Conservation (phyloP, 2,113 vertebrate species). For the Zosterops hypoxanthus region DNA sequence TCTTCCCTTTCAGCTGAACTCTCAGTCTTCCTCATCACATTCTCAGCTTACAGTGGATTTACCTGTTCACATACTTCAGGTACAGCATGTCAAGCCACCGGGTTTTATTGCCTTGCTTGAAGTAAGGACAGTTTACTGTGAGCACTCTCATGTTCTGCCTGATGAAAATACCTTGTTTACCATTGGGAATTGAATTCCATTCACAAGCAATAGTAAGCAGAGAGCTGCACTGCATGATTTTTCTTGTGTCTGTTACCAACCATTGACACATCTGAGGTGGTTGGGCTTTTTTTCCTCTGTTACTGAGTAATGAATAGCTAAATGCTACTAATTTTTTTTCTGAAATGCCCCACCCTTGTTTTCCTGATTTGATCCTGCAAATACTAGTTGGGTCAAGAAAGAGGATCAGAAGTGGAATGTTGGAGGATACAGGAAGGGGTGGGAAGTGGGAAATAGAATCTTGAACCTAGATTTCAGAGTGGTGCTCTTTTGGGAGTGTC, state of each 20-base stretch:
- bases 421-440: background rate
- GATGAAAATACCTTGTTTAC: background rate
- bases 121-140: background rate
- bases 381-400: background rate
- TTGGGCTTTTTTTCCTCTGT: background rate
- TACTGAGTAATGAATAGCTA: background rate
- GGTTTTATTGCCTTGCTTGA: background rate
- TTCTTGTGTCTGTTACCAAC: background rate
- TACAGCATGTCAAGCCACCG: background rate
- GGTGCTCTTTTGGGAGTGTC: background rate
- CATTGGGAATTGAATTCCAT: background rate
- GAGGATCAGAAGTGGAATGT: background rate
- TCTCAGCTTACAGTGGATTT: constrained; percentile 89
- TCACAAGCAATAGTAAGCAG: background rate
- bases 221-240: background rate
- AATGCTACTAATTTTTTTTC: background rate
- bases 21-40: constrained; percentile 86
- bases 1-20: constrained; percentile 85
- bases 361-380: background rate
- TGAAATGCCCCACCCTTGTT: background rate
- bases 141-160: background rate
- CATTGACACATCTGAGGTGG: background rate
- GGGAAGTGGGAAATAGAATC: background rate
- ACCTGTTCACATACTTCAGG: constrained; percentile 93
- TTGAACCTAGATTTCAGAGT: background rate